phyloP scores from a whole-genome alignment of 2,888 invertebrate species.

The Drosophila borborema region DNA sequence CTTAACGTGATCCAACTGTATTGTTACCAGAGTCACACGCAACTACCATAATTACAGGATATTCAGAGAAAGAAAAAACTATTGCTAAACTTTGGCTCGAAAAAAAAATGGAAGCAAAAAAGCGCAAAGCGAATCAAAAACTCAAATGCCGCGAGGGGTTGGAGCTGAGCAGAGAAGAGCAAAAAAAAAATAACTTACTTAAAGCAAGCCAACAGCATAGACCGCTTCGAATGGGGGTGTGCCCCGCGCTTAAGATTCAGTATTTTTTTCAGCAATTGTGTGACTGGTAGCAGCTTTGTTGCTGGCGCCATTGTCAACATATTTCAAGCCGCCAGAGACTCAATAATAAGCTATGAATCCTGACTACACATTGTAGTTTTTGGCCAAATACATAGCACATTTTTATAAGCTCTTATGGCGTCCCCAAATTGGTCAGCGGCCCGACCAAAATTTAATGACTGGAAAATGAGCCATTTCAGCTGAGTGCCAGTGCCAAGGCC shows the following conservation, averaged over 20 bases:
- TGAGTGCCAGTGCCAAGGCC: slow-evolving; percentile 63
- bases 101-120: slow-evolving; percentile 22
- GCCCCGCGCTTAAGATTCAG: slow-evolving; percentile 5
- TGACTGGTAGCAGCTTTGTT: slow-evolving; percentile 56
- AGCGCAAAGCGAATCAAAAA: slow-evolving; percentile 67
- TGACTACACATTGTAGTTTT: slow-evolving; percentile 56
- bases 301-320: slow-evolving; percentile 79
- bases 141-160: slow-evolving; percentile 76
- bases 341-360: slow-evolving; percentile 71
- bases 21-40: too few relatives aligned
- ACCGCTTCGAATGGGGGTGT: not conserved
- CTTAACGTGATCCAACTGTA: not conserved
- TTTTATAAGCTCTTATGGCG: slow-evolving; percentile 65
- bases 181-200: slow-evolving; percentile 16
- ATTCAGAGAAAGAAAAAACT: slow-evolving; percentile 27
- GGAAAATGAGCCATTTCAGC: slow-evolving; percentile 80
- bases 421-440: slow-evolving; percentile 71
- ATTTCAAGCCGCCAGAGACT: slow-evolving; percentile 72
- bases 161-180: slow-evolving; percentile 26
- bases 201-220: slow-evolving; percentile 22
- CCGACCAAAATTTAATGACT: slow-evolving; percentile 76
- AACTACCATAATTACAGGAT: not conserved
- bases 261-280: slow-evolving; percentile 10
- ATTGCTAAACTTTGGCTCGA: slow-evolving; percentile 63
- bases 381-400: slow-evolving; percentile 17